These are phyloP conservation scores for Apodemus sylvaticus DNA, from an alignment of 2,113 vertebrate genomes.

Conservation along the genomic window DNA sequence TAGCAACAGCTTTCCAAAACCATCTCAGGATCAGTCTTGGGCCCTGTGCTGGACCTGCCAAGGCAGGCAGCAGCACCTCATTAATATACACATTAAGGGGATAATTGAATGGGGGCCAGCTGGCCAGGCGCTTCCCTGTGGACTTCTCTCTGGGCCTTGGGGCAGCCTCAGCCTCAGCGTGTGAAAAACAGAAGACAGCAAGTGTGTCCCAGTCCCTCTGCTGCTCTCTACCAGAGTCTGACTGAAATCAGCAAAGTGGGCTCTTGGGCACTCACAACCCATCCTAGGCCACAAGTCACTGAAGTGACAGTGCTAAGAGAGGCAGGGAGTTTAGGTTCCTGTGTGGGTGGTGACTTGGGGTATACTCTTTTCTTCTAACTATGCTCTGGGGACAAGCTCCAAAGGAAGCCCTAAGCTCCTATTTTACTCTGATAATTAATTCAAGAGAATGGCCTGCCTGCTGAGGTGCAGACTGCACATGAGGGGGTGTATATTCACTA, in stretches of 20 bases:
- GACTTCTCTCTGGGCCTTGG: conserved; percentile 34
- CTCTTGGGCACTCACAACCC: rapidly evolving
- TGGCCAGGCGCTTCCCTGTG: conserved; percentile 72
- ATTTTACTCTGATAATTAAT: background rate
- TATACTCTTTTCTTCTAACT: background rate
- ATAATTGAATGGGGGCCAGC: conserved; percentile 80
- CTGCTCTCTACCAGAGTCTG: background rate
- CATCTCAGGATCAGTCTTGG: background rate
- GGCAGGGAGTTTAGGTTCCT: background rate
- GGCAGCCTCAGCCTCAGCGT: conserved; percentile 35
- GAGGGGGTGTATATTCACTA: background rate
- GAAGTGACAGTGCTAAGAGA: background rate
- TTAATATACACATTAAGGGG: conserved; percentile 79
- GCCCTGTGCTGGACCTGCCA: background rate
- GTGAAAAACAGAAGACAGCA: conserved; percentile 58
- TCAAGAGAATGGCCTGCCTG: background rate
- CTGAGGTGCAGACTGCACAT: background rate
- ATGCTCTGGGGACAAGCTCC: background rate
- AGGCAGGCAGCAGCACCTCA: conserved; percentile 44
- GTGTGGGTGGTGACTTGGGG: background rate
- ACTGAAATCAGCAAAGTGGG: conserved; percentile 53
- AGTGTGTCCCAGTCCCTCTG: background rate
- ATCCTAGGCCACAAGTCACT: conserved; percentile 36
- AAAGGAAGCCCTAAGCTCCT: rapidly evolving
- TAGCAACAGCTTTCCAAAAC: conserved; percentile 67